Conservation (phyloP, 2,113 vertebrate species). For the Turnix velox region DNA sequence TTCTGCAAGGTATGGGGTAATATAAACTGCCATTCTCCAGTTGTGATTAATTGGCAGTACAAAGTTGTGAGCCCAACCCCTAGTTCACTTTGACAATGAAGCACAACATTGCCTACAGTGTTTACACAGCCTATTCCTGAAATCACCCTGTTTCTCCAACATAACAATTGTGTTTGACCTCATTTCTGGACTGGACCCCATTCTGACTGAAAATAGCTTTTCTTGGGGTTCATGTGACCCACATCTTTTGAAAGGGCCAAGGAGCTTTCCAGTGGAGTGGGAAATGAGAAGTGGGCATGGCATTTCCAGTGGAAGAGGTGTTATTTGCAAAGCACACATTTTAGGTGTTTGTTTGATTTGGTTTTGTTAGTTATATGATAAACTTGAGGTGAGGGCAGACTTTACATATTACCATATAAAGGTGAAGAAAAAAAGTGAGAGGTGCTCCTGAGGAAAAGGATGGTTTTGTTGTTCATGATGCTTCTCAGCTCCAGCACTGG, state of each 20-base stretch:
- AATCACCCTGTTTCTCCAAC: conserved; percentile 13
- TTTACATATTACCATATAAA: background rate
- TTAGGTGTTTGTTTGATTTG: background rate
- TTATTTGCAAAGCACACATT: background rate
- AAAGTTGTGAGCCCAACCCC: background rate
- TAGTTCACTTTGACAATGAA: background rate
- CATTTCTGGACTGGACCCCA: conserved; percentile 5
- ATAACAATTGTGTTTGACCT: background rate
- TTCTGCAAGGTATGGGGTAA: background rate
- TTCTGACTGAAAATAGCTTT: conserved; percentile 19
- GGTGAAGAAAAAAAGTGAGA: background rate
- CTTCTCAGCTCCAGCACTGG: background rate
- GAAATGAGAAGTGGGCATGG: conserved; percentile 16
- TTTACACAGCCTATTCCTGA: conserved; percentile 49
- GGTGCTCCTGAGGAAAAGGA: background rate
- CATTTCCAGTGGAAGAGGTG: conserved; percentile 51
- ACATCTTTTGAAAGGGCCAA: background rate
- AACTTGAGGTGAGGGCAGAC: background rate
- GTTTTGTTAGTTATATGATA: background rate
- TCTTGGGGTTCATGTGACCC: background rate
- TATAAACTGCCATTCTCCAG: background rate
- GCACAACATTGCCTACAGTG: background rate
- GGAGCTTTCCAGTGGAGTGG: conserved; percentile 12
- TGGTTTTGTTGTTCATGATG: background rate
- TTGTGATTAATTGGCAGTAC: background rate